Evolutionary conservation across 2,888 invertebrate species (phyloP).

Genomic region (Trypoxylon attenuatum): DNA sequence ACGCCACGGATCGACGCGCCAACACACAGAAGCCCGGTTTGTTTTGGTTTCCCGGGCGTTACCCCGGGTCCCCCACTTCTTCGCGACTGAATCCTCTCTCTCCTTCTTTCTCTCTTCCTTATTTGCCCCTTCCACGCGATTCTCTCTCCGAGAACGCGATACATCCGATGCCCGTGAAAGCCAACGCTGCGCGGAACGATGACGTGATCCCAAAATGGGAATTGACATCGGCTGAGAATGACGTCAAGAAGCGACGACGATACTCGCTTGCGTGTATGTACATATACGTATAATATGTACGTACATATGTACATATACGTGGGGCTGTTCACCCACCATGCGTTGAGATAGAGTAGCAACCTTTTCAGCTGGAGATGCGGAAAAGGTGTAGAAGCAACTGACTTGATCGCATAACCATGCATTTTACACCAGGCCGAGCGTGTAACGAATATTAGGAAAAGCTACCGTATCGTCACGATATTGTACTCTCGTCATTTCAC

Average conservation of each 20-base stretch:
- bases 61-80: constrained; percentile 65
- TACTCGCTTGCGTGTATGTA: not conserved
- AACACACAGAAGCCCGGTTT: constrained; percentile 70
- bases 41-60: constrained; percentile 75
- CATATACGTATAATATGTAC: too few species aligned
- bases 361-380: not conserved
- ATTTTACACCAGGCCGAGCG: not conserved
- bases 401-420: not conserved
- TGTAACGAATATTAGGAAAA: not conserved
- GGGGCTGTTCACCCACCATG: too few species aligned
- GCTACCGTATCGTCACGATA: not conserved
- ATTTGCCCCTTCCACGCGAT: constrained; percentile 10
- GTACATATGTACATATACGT: too few species aligned
- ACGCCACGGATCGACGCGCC: constrained; percentile 68
- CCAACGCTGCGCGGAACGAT: constrained; percentile 33
- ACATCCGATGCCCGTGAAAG: constrained; percentile 41
- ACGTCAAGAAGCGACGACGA: constrained; percentile 20
- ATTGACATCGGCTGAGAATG: constrained; percentile 47
- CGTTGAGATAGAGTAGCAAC: not conserved
- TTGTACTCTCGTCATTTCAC: not conserved
- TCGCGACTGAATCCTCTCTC: constrained; percentile 39
- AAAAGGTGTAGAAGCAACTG: not conserved
- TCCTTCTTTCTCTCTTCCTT: constrained; percentile 38
- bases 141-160: constrained; percentile 30
- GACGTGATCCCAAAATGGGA: constrained; percentile 47